These are phyloP conservation scores for Rhynchophorus ferrugineus DNA, from an alignment of 1,140 invertebrate genomes.

Conservation along the genomic window DNA sequence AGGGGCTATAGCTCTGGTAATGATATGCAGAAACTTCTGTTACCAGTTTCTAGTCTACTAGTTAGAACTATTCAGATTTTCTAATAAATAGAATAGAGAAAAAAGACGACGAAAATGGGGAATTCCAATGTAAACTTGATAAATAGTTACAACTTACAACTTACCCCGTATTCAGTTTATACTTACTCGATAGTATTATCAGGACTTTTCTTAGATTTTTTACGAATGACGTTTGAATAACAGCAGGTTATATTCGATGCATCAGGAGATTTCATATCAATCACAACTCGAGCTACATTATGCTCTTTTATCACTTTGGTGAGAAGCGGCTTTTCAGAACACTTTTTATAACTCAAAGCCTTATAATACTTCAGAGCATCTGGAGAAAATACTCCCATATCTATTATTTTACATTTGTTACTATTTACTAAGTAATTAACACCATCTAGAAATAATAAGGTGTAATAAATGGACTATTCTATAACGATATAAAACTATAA, in stretches of 20 bases:
- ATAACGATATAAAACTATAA: too few relatives aligned
- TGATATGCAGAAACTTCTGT: too few relatives aligned
- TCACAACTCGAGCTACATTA: slow-evolving; percentile 24
- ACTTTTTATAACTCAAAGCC: slow-evolving; percentile 49
- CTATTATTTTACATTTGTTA: slow-evolving; percentile 59
- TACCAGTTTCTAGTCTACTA: too few relatives aligned
- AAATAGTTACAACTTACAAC: too few relatives aligned
- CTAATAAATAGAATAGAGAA: too few relatives aligned
- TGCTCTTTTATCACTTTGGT: slow-evolving; percentile 31
- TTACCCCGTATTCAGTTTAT: too few relatives aligned
- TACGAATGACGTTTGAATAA: slow-evolving; percentile 22
- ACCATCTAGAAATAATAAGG: slow-evolving; percentile 61
- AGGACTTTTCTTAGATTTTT: slow-evolving; percentile 12
- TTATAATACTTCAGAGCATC: slow-evolving; percentile 56
- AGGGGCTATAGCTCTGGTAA: too few relatives aligned
- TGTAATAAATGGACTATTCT: too few relatives aligned
- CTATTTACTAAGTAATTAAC: slow-evolving; percentile 57
- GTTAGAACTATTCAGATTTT: too few relatives aligned
- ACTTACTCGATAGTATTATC: slow-evolving; percentile 27
- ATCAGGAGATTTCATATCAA: slow-evolving; percentile 25
- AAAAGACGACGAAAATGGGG: too few relatives aligned
- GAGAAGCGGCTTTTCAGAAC: slow-evolving; percentile 39
- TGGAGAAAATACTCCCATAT: slow-evolving; percentile 57
- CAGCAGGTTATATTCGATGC: slow-evolving; percentile 21
- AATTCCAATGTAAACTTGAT: too few relatives aligned